A percentile compares a stretch with the other conserved stretches of the same genome.
Conservation (phyloP, 2,888 invertebrate genomes). For the Teinopalpus imperialis region DNA sequence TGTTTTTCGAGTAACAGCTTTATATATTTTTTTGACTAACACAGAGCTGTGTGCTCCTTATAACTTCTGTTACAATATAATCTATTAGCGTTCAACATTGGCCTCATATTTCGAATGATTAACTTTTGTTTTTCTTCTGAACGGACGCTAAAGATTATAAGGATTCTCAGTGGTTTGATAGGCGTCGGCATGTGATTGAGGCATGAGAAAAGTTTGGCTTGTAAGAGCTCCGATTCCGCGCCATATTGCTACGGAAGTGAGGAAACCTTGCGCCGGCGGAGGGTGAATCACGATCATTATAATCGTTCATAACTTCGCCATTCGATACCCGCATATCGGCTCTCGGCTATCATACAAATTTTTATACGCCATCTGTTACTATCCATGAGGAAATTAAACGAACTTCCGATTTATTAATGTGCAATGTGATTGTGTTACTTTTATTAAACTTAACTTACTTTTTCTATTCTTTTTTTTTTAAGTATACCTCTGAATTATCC, state of each 20-base stretch:
- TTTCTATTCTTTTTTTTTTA: no score
- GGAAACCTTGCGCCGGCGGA: conserved; percentile 43
- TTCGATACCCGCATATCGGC: conserved; percentile 32
- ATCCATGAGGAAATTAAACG: conserved; percentile 18
- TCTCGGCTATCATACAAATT: conserved; percentile 13
- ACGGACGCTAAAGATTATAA: conserved; percentile 36
- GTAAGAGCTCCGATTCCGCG: conserved; percentile 64
- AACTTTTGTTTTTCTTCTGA: neutral
- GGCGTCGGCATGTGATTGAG: conserved; percentile 27
- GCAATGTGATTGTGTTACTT: no score
- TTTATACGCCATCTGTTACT: conserved; percentile 19
- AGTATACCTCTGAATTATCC: no score
- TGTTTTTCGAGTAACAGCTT: no score
- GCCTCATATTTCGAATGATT: neutral
- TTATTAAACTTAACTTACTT: no score
- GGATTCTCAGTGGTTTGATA: conserved; percentile 53
- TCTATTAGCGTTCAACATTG: no score
- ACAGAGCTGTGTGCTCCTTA: no score
- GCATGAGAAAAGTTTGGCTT: conserved; percentile 63
- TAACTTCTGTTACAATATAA: no score
- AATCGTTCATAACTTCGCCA: conserved; percentile 34
- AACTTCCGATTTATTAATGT: conserved; percentile 15
- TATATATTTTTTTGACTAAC: no score
- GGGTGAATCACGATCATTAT: conserved; percentile 60
- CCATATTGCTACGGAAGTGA: conserved; percentile 52